Evolutionary conservation across 1,140 invertebrate species (phyloP).

Genomic region (Eciton burchellii): DNA sequence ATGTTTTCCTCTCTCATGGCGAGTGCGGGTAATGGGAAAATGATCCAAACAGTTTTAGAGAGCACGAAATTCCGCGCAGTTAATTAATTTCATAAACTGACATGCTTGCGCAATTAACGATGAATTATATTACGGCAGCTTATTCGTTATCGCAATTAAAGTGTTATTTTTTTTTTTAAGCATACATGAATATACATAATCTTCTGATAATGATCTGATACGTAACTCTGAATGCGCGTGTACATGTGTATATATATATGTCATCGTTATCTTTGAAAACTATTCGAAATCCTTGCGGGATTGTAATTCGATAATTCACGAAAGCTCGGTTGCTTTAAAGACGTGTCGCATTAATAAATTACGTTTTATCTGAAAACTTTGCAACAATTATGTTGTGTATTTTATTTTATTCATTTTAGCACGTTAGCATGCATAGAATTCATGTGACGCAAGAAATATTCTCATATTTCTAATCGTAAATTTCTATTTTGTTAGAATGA

Average conservation of each 20-base stretch:
- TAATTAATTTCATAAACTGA: constrained; percentile 18
- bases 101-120: constrained; percentile 12
- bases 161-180: constrained; percentile 23
- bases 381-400: neutral
- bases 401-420: no score
- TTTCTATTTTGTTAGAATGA: no score
- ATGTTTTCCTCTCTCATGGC: no score
- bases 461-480: no score
- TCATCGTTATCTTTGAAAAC: neutral
- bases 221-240: neutral
- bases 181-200: constrained; percentile 8
- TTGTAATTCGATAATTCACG: neutral
- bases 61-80: constrained; percentile 20
- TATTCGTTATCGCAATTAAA: constrained; percentile 19
- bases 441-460: no score
- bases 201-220: neutral
- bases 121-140: constrained; percentile 23
- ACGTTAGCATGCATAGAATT: no score
- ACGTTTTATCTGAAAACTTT: neutral
- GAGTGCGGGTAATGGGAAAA: constrained; percentile 10
- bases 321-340: neutral
- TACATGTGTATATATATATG: neutral
- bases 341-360: neutral
- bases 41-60: neutral
- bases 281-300: neutral